A percentile compares a stretch with the other conserved stretches of the same genome.
These are phyloP conservation scores for Oncorhynchus masou DNA, from an alignment of 2,113 vertebrate species.

Conservation along the genomic window DNA sequence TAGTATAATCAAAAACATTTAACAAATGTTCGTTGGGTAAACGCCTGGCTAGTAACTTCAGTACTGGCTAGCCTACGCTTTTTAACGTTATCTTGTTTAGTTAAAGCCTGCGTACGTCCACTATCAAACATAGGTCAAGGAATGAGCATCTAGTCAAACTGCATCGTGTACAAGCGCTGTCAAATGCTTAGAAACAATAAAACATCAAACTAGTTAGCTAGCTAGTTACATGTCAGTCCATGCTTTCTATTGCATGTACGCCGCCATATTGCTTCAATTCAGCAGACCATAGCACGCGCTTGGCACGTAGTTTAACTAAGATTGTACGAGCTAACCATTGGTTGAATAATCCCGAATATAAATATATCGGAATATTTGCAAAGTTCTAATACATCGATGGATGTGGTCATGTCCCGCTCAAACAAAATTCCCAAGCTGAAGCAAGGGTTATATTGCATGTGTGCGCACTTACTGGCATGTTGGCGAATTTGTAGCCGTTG, in stretches of 20 bases:
- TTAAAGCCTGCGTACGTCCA: neutral
- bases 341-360: neutral
- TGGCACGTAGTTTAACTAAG: neutral
- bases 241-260: conserved; percentile 3
- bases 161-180: neutral
- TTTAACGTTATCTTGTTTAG: neutral
- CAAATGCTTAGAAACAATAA: neutral
- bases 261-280: conserved; percentile 59
- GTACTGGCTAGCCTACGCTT: neutral
- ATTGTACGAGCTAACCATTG: neutral
- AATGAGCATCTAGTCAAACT: neutral
- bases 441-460: neutral
- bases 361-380: fast-evolving
- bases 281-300: neutral
- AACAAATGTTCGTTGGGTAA: neutral
- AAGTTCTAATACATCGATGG: fast-evolving
- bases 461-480: conserved; percentile 86
- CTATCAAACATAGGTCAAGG: neutral
- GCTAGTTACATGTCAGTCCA: neutral
- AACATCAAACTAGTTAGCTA: neutral
- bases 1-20: neutral
- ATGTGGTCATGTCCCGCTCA: neutral
- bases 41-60: neutral
- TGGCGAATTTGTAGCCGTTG: conserved; percentile 58
- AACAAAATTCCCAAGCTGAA: neutral